These are phyloP conservation scores for Sipha flava DNA, from an alignment of 1,140 invertebrate species.

Conservation along the genomic window DNA sequence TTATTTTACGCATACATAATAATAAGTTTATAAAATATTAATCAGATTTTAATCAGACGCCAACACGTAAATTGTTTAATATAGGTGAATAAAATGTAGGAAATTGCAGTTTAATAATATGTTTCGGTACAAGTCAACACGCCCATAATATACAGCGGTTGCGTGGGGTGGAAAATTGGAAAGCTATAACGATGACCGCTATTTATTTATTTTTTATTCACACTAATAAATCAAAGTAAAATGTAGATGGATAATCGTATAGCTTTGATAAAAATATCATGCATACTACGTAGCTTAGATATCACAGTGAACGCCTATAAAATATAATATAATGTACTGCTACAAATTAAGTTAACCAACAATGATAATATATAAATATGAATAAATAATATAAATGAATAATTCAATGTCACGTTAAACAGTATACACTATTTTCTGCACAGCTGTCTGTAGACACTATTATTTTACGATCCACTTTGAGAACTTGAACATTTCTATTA, in stretches of 20 bases:
- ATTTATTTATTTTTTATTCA: neutral
- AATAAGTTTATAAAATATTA: neutral
- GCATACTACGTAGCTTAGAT: too few relatives aligned
- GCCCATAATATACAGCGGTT: neutral
- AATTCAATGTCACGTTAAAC: too few relatives aligned
- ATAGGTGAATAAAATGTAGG: neutral
- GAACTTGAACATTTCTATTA: too few relatives aligned
- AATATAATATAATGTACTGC: neutral
- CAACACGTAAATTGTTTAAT: neutral
- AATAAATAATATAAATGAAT: too few relatives aligned
- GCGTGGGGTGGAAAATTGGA: slow-evolving; percentile 21
- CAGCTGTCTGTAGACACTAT: too few relatives aligned
- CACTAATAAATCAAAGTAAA: neutral
- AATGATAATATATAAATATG: neutral
- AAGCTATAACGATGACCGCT: slow-evolving; percentile 14
- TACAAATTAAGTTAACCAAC: neutral
- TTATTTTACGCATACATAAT: too few relatives aligned
- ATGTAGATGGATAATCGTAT: neutral
- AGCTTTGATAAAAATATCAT: neutral
- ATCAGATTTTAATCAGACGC: neutral
- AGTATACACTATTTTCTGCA: too few relatives aligned
- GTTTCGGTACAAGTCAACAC: neutral
- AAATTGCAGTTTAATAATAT: slow-evolving; percentile 13
- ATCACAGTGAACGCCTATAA: too few relatives aligned
- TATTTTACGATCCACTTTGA: too few relatives aligned